These are phyloP conservation scores for Linnaemya vulpina DNA, from an alignment of 2,888 invertebrate species.

Conservation along the genomic window DNA sequence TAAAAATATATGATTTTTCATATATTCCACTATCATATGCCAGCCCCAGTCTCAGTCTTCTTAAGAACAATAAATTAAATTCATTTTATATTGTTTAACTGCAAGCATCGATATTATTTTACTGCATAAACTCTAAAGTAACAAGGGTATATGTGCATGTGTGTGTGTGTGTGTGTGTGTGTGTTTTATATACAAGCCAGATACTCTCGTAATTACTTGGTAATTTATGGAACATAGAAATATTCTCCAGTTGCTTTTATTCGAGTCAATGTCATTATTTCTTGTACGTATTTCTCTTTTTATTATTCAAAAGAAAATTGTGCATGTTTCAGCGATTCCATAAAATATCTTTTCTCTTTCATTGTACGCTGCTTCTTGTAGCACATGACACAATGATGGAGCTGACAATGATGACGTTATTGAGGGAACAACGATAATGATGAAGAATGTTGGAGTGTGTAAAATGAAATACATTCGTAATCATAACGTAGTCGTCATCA, in stretches of 20 bases:
- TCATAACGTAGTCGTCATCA: slow-evolving; percentile 2
- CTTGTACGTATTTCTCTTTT: slow-evolving; percentile 4
- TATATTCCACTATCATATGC: background rate
- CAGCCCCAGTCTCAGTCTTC: background rate
- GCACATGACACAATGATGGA: background rate
- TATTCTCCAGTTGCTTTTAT: slow-evolving; percentile 56
- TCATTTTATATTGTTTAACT: too few relatives aligned
- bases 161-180: background rate
- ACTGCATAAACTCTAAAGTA: background rate
- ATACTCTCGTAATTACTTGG: slow-evolving; percentile 55
- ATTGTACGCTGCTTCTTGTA: background rate
- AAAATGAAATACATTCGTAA: slow-evolving; percentile 18
- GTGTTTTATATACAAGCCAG: slow-evolving; percentile 8
- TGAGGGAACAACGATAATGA: slow-evolving; percentile 11
- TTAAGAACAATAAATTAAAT: background rate
- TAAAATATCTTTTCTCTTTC: background rate
- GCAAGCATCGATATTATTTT: too few relatives aligned
- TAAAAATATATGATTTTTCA: background rate
- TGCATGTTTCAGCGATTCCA: slow-evolving; percentile 62
- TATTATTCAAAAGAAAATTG: slow-evolving; percentile 52
- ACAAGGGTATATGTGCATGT: background rate
- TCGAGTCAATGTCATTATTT: slow-evolving; percentile 33
- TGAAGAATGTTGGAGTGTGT: too few relatives aligned
- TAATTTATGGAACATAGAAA: slow-evolving; percentile 66
- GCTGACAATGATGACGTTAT: slow-evolving; percentile 13